Evolutionary conservation across 1,140 invertebrate genomes (phyloP), one percentile per base, ranked within the genome.

Genomic region (Bombus balteatus): DNA sequence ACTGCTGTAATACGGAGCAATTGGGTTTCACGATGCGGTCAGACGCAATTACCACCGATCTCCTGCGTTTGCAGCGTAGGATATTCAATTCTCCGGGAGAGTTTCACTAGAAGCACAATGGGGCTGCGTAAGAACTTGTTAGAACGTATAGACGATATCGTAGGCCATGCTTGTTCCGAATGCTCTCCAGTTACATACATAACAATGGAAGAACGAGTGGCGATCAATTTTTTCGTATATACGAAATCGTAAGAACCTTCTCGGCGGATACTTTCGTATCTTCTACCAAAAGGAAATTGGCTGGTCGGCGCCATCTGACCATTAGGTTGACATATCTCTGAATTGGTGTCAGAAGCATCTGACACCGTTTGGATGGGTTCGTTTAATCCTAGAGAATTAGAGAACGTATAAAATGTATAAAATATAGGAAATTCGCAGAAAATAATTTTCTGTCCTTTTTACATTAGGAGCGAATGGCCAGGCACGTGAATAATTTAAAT

Each of bases 321-420:
- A 90, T 92, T 92, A 92, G 91, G 88, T 88, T 89, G 87, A 92
- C 89, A 86, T 88, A 87, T 22, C 80, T 72, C 1, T 85, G 88
- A 91, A 92, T 91, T 72, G 47, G 47, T 90, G 90, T 92, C 91
- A 89, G 68, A 78, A 82, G 66, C 91, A 91, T 83, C 59, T 53
- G 74, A 88, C 81, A 85, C 73, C 70, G 68, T 81, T 70, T 81
- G 71, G 87, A 90, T 88, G 34, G 72, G 34, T 83, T 86, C 85
- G 86, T 83, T 90, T 87, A 81, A 83, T 72, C 28, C 28, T 62
- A 12, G 0, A 62, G 28, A 13, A n/a, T n/a, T n/a, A 13, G 3
- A 13, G 12, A 62, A n/a, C 28, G 8, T 53, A 22, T 22, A 53
- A 53, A 53, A 53, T 53, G 18, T 53, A 22, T 22, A 53, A 53